Evolutionary conservation across 2,113 vertebrate genomes (phyloP), one percentile per base, ranked within the genome.

Genomic region (Coregonus clupeaformis): DNA sequence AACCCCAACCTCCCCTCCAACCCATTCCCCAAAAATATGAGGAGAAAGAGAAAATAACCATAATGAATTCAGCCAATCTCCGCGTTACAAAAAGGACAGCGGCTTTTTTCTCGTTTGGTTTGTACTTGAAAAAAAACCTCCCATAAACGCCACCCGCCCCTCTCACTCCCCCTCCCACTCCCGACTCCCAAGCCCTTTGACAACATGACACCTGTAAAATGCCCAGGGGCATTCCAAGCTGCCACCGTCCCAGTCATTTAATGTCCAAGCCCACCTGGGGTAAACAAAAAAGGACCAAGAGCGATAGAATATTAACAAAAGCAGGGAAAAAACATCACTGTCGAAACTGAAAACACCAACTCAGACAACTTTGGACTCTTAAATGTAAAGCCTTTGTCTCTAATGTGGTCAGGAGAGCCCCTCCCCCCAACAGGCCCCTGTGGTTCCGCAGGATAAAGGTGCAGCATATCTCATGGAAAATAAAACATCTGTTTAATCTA

Each of bases 401-500:
- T 72, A 77, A 77, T 77, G 80, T 85, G 79, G 68, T 69, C 76
- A 70, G 73, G 75, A 68, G 14, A 32, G 6, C 77, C 77, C 67
- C 75, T 49, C 76, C 75, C 60, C 9, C 76, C 27, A 22, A 22
- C 30, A 36, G 1, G 30, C 36, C 67, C 81, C 82, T 77, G 86
- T 5, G 77, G 73, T 81, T 88, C 92, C 88, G 89, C 49, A 52
- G 49, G 12, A 52, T 89, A 93, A 95, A 94, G 93, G 93, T 94
- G 93, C 91, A 92, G 94, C 93, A 90, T 94, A 94, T 94, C 94
- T 94, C 94, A 94, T 94, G 94, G 93, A 94, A 96, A 96, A 94
- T 81, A 90, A 87, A 94, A 92, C 94, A 93, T 94, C 93, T 94
- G 94, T 96, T 96, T 96, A 95, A 96, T 96, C 94, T 94, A 88